phyloP scores from a whole-genome alignment of 1,140 invertebrate species.

The Ladona fulva region DNA sequence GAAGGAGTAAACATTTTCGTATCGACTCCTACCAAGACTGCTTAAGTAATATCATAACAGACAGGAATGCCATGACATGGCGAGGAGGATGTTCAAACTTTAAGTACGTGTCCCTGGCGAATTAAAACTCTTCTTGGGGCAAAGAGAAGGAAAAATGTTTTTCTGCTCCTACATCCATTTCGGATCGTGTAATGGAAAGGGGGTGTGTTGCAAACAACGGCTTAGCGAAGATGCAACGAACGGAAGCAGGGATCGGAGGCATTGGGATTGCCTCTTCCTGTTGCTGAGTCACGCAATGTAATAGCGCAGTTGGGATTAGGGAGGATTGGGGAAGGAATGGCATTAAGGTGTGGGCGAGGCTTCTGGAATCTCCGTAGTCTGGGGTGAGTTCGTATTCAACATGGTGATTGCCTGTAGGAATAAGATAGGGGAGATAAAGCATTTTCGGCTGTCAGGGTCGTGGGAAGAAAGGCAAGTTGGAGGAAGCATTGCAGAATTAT shows the following conservation, averaged over 20 bases:
- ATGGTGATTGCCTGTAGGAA: not conserved
- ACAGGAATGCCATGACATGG: too few species aligned
- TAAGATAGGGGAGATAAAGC: not conserved
- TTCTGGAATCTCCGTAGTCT: not conserved
- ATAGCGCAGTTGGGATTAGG: not conserved
- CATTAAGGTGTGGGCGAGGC: not conserved
- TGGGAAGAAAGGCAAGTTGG: not conserved
- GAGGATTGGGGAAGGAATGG: not conserved
- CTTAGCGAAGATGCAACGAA: too few species aligned
- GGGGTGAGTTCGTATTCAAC: not conserved
- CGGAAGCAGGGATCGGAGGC: too few species aligned
- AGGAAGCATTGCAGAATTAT: not conserved
- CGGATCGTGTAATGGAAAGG: not conserved
- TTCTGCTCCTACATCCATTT: too few species aligned
- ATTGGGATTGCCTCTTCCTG: not conserved
- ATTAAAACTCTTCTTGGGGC: too few species aligned
- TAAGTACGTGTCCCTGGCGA: too few species aligned
- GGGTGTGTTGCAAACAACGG: not conserved
- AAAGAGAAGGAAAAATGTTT: too few species aligned
- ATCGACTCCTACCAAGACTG: too few species aligned
- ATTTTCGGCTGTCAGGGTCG: not conserved
- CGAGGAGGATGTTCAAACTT: too few species aligned
- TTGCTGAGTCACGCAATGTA: not conserved
- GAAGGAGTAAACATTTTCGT: too few species aligned
- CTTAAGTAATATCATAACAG: too few species aligned